Conservation (phyloP, 2,797 vertebrate genomes). For the Manis pentadactyla region DNA sequence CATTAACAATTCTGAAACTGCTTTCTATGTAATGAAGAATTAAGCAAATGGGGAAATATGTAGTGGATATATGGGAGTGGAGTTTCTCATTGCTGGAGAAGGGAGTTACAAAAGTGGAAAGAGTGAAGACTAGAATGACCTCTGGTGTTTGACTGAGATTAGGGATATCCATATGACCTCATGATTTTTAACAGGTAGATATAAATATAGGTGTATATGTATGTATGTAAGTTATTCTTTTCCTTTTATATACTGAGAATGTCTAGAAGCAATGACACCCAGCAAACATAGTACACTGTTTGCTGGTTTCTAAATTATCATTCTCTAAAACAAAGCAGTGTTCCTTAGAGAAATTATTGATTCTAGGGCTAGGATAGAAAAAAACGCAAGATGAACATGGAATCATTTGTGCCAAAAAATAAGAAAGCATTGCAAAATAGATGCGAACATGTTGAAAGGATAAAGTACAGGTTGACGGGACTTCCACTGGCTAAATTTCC, state of each 20-base stretch:
- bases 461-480: neutral
- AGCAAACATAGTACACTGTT: neutral
- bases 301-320: neutral
- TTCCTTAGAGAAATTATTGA: neutral
- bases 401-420: neutral
- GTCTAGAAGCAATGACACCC: neutral
- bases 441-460: neutral
- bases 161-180: neutral
- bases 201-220: neutral
- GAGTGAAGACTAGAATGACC: neutral
- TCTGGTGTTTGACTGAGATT: neutral
- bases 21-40: conserved; percentile 45
- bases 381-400: neutral
- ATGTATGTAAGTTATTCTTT: neutral
- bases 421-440: neutral
- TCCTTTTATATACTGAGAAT: neutral
- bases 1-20: conserved; percentile 56
- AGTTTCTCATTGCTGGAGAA: neutral
- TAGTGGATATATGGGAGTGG: neutral
- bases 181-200: neutral
- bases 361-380: neutral
- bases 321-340: neutral
- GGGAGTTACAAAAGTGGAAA: neutral
- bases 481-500: neutral
- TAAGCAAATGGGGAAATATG: conserved; percentile 25